phyloP scores from a whole-genome alignment of 2,113 vertebrate species.

The Peromyscus polionotus region DNA sequence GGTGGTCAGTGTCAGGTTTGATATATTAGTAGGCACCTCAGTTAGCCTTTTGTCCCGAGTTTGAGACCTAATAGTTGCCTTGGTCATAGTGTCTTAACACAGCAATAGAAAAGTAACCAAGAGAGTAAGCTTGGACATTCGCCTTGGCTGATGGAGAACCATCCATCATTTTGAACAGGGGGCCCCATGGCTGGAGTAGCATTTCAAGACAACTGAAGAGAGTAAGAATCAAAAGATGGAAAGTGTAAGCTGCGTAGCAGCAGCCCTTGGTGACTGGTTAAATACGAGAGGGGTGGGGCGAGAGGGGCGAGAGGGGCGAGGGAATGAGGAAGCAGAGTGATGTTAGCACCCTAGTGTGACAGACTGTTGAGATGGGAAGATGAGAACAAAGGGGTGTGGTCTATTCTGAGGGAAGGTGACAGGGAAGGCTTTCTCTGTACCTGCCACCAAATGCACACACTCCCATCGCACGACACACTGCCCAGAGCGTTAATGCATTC shows the following conservation, averaged over 20 bases:
- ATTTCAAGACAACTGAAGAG: background rate
- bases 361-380: fast-evolving
- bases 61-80: background rate
- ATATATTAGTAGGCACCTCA: background rate
- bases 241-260: fast-evolving
- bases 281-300: too few relatives aligned
- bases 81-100: background rate
- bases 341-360: fast-evolving
- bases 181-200: background rate
- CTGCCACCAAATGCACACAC: background rate
- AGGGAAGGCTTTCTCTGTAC: background rate
- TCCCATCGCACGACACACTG: fast-evolving
- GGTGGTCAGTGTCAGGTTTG: background rate
- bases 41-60: background rate
- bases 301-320: too few relatives aligned
- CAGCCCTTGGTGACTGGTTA: fast-evolving
- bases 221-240: background rate
- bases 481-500: background rate
- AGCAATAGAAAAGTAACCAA: background rate
- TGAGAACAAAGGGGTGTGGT: fast-evolving
- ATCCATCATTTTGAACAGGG: background rate
- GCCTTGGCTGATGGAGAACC: background rate
- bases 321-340: background rate
- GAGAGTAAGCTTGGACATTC: background rate
- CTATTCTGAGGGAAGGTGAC: background rate